Conservation (phyloP, 1,140 invertebrate species). For the Plutomurus gul region DNA sequence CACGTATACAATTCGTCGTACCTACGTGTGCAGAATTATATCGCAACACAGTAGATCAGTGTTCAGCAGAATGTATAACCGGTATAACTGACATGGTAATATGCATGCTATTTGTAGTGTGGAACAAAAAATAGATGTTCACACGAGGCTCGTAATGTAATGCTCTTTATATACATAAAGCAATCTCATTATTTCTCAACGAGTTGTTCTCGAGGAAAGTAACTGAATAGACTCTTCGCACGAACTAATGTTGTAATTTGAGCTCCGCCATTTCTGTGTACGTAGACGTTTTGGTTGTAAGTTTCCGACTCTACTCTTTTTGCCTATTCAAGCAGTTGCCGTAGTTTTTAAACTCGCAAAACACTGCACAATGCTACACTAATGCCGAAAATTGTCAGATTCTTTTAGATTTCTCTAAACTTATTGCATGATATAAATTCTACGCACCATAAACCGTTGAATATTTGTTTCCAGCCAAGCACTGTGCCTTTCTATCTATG, state of each 20-base stretch:
- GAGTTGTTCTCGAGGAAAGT: background rate
- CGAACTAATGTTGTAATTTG: slow-evolving; percentile 6
- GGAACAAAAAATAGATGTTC: background rate
- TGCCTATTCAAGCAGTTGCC: background rate
- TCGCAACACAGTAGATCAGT: too few relatives aligned
- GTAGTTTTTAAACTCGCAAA: background rate
- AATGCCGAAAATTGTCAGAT: slow-evolving; percentile 1
- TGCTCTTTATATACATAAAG: slow-evolving; percentile 7
- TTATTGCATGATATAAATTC: slow-evolving; percentile 13
- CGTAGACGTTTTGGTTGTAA: background rate
- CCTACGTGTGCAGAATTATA: too few relatives aligned
- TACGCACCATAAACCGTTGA: slow-evolving; percentile 23
- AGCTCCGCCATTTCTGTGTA: slow-evolving; percentile 3
- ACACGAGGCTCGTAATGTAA: background rate
- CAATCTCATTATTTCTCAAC: slow-evolving; percentile 14
- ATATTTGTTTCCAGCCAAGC: too few relatives aligned
- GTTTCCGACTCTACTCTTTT: background rate
- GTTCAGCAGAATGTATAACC: too few relatives aligned
- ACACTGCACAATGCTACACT: background rate
- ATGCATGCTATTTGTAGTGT: background rate
- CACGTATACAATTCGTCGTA: too few relatives aligned
- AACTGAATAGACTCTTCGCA: slow-evolving; percentile 8
- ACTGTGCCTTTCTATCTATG: background rate
- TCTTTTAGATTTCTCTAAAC: slow-evolving; percentile 11
- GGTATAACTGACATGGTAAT: too few relatives aligned